phyloP scores from a whole-genome alignment of 2,888 invertebrate species.

The Rhagium mordax region DNA sequence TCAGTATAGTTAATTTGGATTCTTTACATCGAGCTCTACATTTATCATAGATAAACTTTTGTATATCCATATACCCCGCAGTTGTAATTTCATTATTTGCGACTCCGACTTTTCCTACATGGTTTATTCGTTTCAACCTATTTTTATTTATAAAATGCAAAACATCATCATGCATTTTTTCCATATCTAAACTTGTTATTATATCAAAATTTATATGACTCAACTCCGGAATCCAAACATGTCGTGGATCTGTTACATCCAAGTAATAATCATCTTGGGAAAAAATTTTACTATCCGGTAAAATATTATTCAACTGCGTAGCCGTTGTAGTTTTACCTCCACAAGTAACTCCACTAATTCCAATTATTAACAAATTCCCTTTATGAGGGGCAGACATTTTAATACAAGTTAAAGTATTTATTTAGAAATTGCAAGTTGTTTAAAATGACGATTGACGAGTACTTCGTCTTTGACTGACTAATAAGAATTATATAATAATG shows the following conservation, averaged over 20 bases:
- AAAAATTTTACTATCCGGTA: slow-evolving; percentile 72
- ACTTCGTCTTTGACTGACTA: background rate
- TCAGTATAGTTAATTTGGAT: slow-evolving; percentile 72
- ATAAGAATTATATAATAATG: background rate
- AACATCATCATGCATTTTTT: slow-evolving; percentile 78
- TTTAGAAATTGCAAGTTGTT: too few species aligned
- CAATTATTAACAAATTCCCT: slow-evolving; percentile 70
- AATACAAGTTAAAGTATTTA: background rate
- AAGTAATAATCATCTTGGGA: slow-evolving; percentile 86
- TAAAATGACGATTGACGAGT: too few species aligned
- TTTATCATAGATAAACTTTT: slow-evolving; percentile 38
- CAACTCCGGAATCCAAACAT: slow-evolving; percentile 76
- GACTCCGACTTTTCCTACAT: slow-evolving; percentile 56
- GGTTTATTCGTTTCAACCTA: slow-evolving; percentile 53
- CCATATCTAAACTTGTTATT: slow-evolving; percentile 81
- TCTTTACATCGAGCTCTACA: slow-evolving; percentile 57
- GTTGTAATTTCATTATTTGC: slow-evolving; percentile 14
- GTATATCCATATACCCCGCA: background rate
- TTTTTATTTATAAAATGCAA: slow-evolving; percentile 51
- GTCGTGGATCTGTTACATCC: slow-evolving; percentile 77
- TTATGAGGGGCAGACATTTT: slow-evolving; percentile 29
- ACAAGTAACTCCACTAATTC: slow-evolving; percentile 86
- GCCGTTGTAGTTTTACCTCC: slow-evolving; percentile 88
- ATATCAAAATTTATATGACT: slow-evolving; percentile 85
- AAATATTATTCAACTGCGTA: slow-evolving; percentile 70